These are phyloP conservation scores for Callospermophilus lateralis DNA, from an alignment of 2,113 vertebrate species.

Conservation along the genomic window DNA sequence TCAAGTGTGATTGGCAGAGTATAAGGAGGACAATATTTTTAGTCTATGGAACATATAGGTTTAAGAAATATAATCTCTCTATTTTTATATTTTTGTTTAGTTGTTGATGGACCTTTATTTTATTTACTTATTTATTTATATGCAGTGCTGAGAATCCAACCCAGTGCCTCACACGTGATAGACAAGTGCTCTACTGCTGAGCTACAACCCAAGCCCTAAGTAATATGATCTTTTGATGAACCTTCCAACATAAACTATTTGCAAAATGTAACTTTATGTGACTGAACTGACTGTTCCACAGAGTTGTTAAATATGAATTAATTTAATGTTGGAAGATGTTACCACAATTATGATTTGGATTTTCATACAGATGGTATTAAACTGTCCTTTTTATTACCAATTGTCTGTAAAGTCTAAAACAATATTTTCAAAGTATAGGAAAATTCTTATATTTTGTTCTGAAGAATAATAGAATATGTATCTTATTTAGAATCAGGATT, in stretches of 20 bases:
- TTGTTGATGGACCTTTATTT: too few relatives aligned
- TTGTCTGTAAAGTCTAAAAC: slow-evolving; percentile 11
- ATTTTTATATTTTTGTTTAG: too few relatives aligned
- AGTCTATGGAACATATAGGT: neutral
- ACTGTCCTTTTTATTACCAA: slow-evolving; percentile 41
- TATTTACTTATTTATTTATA: too few relatives aligned
- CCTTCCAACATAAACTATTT: slow-evolving; percentile 26
- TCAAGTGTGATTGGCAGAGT: neutral
- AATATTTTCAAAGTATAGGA: neutral
- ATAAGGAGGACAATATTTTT: slow-evolving; percentile 24
- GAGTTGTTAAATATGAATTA: slow-evolving; percentile 38
- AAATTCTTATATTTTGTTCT: slow-evolving; percentile 38
- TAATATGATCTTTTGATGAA: slow-evolving; percentile 38
- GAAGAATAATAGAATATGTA: neutral
- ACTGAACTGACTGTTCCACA: neutral
- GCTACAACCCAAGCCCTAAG: too few relatives aligned
- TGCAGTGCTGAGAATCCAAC: too few relatives aligned
- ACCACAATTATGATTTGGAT: slow-evolving; percentile 19
- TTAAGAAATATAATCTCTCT: neutral
- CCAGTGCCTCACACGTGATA: too few relatives aligned
- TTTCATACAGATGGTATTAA: slow-evolving; percentile 60
- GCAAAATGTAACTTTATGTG: neutral
- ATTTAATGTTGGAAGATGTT: slow-evolving; percentile 43
- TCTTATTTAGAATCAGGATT: slow-evolving; percentile 14
- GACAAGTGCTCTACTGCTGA: too few relatives aligned